Base-by-base conservation (phyloP, 2,888 invertebrate genomes). In the Hanleya hanleyi region DNA sequence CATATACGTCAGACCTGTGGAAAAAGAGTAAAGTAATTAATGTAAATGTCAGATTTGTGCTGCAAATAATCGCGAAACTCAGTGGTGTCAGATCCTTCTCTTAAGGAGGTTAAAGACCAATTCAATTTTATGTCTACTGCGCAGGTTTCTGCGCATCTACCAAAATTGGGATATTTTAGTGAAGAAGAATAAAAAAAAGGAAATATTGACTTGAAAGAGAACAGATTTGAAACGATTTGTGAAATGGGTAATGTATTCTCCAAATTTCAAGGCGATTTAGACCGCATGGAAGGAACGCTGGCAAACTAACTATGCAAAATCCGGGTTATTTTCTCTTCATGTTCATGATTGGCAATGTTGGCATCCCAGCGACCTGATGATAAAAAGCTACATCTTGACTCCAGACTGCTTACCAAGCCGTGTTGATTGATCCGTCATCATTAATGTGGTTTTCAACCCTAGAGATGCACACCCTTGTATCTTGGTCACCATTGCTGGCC, bases 391-490 rank as follows among this genome's bases (percentile, higher is more conserved):
- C 18, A 12, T 41, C 41, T 41, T 12, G 36, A 26, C 9, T 33
- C 9, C 22, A 33, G 26, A 12, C 18, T 3, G 77, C 83, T 76
- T 78, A 86, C 86, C 80, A 77, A 18, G 80, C 64, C 7, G 78
- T 70, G 3, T 77, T 75, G 0, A 72, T 64, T 9, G 77, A 62
- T 6, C 85, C 86, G 50, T 77, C 80, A 1, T 70, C 92, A 83
- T 94, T 93, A 5, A 94, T 93, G 87, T 95, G 95, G 86, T 94
- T 95, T 49, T 57, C 57, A 22, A 57, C 26, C 2, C 57, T 18
- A 32, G 57, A 29, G 22, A 57, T 57, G 32, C 57, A 57, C 26
- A 57, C 57, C 29, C 26, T 22, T 22, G 32, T 57, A 1, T 57
- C 57, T 29, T 26, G 22, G 26, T 29, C 57, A 29, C 12, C 26